These are phyloP conservation scores for Diabrotica undecimpunctata DNA, from an alignment of 1,140 invertebrate genomes.

Conservation along the genomic window DNA sequence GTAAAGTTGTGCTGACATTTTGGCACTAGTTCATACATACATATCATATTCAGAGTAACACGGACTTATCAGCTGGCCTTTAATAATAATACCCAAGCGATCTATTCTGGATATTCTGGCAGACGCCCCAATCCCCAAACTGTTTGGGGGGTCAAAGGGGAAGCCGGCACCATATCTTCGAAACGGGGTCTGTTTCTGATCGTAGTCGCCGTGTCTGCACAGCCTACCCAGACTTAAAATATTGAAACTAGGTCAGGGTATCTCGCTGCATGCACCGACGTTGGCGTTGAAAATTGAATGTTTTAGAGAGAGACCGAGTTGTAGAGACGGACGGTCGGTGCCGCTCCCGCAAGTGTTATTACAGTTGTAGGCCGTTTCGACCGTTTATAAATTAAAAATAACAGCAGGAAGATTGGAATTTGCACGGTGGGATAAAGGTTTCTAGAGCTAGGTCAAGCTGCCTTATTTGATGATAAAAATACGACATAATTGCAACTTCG, in stretches of 20 bases:
- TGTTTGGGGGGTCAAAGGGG: not conserved
- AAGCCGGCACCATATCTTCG: not conserved
- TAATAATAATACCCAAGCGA: not conserved
- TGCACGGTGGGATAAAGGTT: too few relatives aligned
- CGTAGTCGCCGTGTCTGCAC: slow-evolving; percentile 1
- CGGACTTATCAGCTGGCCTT: not conserved
- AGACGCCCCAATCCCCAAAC: not conserved
- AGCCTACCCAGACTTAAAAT: not conserved
- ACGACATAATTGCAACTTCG: too few relatives aligned
- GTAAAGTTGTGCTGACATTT: too few relatives aligned
- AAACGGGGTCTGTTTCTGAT: not conserved
- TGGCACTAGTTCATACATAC: too few relatives aligned
- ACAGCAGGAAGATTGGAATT: not conserved
- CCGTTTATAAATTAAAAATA: not conserved
- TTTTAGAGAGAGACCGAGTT: not conserved
- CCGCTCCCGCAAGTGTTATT: too few relatives aligned
- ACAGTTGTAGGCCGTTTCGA: not conserved
- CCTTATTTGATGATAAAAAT: too few relatives aligned
- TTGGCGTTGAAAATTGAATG: not conserved
- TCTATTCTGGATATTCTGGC: not conserved
- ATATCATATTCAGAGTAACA: too few relatives aligned
- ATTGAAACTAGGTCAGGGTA: slow-evolving; percentile 1
- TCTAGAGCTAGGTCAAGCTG: too few relatives aligned
- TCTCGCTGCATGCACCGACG: not conserved
- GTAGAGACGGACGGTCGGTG: not conserved